Evolutionary conservation across 1,140 invertebrate species (phyloP).

Genomic region (Papilio polyxenes): DNA sequence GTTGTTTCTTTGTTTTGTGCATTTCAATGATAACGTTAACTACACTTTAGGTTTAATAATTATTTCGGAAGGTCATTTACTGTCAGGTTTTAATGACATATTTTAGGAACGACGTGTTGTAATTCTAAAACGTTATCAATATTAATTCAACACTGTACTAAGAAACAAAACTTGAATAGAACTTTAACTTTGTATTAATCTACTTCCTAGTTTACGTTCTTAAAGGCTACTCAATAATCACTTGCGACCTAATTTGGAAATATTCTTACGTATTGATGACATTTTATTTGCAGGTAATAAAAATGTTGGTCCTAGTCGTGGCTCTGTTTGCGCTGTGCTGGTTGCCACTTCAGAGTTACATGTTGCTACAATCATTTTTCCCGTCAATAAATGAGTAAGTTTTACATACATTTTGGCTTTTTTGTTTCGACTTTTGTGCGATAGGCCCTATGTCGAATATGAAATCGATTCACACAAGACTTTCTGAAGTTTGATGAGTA

Average conservation of each 20-base stretch:
- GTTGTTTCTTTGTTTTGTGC: not conserved
- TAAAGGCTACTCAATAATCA: no score
- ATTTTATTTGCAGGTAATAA: conserved; percentile 86
- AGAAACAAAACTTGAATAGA: no score
- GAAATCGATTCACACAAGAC: no score
- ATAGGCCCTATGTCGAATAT: no score
- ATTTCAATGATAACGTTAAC: not conserved
- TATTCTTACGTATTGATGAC: not conserved
- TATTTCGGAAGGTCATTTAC: not conserved
- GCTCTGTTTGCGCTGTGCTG: conserved; percentile 90
- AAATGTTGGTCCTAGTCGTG: conserved; percentile 92
- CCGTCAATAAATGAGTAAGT: conserved; percentile 87
- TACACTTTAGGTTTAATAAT: not conserved
- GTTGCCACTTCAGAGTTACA: conserved; percentile 90
- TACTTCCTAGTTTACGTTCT: not conserved
- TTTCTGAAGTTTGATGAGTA: no score
- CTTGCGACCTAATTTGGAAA: no score
- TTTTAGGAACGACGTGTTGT: no score
- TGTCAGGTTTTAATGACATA: not conserved
- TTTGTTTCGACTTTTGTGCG: no score
- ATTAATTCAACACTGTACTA: no score
- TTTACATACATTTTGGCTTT: not conserved
- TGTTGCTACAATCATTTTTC: conserved; percentile 86
- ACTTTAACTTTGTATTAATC: not conserved
- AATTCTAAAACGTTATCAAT: no score